Evolutionary conservation across 2,797 vertebrate species (phyloP).

Genomic region (Pseudocheirus occidentalis): DNA sequence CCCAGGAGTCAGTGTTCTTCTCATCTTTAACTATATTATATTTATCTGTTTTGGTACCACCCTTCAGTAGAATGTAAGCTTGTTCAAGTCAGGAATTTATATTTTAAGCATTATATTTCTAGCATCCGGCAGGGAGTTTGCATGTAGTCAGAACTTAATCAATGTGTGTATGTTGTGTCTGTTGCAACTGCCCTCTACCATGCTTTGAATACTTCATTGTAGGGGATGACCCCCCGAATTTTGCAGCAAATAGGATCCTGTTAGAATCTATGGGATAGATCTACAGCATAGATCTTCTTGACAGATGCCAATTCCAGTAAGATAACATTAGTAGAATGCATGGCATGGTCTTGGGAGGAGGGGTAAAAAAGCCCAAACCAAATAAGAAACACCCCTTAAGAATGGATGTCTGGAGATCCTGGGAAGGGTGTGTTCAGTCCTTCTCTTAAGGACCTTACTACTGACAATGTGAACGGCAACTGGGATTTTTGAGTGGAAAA

Average conservation of each 20-base stretch:
- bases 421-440: neutral
- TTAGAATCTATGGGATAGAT: too few species aligned
- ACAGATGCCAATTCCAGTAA: neutral
- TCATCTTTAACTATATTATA: neutral
- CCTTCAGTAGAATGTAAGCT: neutral
- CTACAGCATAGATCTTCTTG: neutral
- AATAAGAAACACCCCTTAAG: constrained; percentile 28
- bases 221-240: neutral
- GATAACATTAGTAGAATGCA: neutral
- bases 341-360: neutral
- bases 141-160: neutral
- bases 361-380: constrained; percentile 7
- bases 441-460: constrained; percentile 25
- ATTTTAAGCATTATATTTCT: neutral
- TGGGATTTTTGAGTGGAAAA: constrained; percentile 34
- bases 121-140: neutral
- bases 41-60: neutral
- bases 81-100: neutral
- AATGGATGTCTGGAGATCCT: constrained; percentile 28
- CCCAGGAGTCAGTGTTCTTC: neutral
- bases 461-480: constrained; percentile 8
- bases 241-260: neutral
- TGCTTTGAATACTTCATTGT: neutral
- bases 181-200: neutral
- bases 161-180: neutral